A percentile compares a stretch with the other conserved stretches of the same genome.
Conservation (phyloP, 2,888 invertebrate genomes). For the Hypomecis atomaria region DNA sequence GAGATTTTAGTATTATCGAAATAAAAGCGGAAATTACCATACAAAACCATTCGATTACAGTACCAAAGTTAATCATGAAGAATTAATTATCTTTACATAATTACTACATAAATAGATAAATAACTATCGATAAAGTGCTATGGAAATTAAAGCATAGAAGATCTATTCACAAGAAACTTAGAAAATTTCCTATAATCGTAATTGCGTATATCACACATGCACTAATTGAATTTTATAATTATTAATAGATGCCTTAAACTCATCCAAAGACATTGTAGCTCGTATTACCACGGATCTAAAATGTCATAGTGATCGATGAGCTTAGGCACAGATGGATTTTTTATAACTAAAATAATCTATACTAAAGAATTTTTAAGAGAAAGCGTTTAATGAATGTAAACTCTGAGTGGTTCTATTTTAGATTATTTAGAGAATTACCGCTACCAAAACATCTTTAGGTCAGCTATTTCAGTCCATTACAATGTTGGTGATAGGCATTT, state of each 20-base stretch:
- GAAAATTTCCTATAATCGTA: slow-evolving; percentile 25
- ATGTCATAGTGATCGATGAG: slow-evolving; percentile 8
- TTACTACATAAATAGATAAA: slow-evolving; percentile 39
- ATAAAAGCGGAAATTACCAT: slow-evolving; percentile 63
- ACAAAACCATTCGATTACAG: slow-evolving; percentile 43
- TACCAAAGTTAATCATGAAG: slow-evolving; percentile 30
- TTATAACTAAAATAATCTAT: not conserved
- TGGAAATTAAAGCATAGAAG: slow-evolving; percentile 37
- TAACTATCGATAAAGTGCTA: slow-evolving; percentile 37
- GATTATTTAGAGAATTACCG: not conserved
- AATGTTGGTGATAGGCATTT: too few species aligned
- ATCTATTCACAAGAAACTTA: slow-evolving; percentile 34
- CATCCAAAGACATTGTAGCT: slow-evolving; percentile 8
- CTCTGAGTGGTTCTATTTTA: not conserved
- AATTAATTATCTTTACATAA: slow-evolving; percentile 23
- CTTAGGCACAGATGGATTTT: not conserved
- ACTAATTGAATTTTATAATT: slow-evolving; percentile 18
- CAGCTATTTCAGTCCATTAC: too few species aligned
- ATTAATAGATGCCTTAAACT: not conserved
- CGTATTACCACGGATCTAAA: not conserved
- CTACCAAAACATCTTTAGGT: too few species aligned
- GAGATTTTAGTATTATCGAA: slow-evolving; percentile 65
- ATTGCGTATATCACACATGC: slow-evolving; percentile 34
- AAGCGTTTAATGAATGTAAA: slow-evolving; percentile 1
- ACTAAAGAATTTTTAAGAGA: not conserved